Base-by-base conservation (phyloP, 1,140 invertebrate species). In the Pinna nobilis region DNA sequence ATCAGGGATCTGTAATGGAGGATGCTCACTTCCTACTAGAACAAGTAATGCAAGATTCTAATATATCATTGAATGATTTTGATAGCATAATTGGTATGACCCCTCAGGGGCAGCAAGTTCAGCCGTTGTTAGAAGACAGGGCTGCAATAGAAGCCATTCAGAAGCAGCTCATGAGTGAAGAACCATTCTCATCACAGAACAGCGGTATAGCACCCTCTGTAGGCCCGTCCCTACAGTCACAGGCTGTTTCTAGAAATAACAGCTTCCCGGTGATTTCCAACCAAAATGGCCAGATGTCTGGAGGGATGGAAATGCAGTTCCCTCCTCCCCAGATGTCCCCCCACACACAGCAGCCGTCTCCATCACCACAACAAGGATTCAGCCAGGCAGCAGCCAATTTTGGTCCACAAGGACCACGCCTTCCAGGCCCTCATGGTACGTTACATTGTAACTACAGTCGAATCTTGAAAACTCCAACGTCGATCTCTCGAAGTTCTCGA, bases 91-190 rank as follows among this genome's bases (percentile, higher is more conserved):
- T 90, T 64, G 61, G 77, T 9, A 37, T 25, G 2, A 39, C 30
- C 13, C n/a, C 59, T 30, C 23, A 25, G 13, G 25, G 28, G 0
- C 32, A 63, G 15, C 59, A 41, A 20, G 59, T 30, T 23, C 59
- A 32, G 9, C 59, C 39, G 7, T 25, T 37, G 59, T 39, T 35
- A 1, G 59, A 63, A 18, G 59, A 96, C 81, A 93, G 93, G 85
- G 92, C 94, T 88, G 96, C 94, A 20, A 97, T 98, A 63, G 95
- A 94, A 83, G 94, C 93, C 11, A 98, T 98, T 83, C 94, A 96
- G 82, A 93, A 95, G 86, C 95, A 94, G 83, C 90, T 98, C 69
- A 97, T 97, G 95, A 94, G 94, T 80, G 87, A 94, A 93, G 85
- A 82, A 59, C 67, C 59, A n/a, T 41, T 44, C n/a, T 33, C 61